Evolutionary conservation across 2,113 vertebrate genomes (phyloP).

Genomic region (Acrocephalus arundinaceus): DNA sequence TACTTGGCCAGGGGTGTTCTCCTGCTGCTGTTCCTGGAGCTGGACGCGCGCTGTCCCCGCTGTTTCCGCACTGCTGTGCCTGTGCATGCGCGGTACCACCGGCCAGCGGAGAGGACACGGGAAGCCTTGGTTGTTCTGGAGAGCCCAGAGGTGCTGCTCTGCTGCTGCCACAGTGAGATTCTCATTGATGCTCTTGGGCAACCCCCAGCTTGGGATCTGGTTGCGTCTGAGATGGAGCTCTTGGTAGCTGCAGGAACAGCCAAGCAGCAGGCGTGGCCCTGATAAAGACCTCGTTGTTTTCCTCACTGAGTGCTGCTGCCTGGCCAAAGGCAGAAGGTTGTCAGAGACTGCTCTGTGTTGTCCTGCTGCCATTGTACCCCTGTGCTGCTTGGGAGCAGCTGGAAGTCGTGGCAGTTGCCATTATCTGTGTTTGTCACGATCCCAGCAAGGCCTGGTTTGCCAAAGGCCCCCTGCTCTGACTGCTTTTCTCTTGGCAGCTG

Average conservation of each 20-base stretch:
- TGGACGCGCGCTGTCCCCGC: conserved; percentile 16
- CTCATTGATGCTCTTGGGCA: accelerated
- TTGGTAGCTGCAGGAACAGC: accelerated
- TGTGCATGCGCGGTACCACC: conserved; percentile 87
- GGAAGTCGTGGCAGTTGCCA: background rate
- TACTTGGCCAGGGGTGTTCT: conserved; percentile 76
- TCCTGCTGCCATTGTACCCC: background rate
- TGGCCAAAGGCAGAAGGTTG: background rate
- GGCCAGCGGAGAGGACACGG: conserved; percentile 59
- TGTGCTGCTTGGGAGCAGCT: background rate
- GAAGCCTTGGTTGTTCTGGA: conserved; percentile 61
- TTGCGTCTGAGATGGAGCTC: background rate
- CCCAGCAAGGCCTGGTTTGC: background rate
- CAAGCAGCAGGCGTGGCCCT: background rate
- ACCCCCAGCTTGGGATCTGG: background rate
- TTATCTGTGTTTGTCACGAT: accelerated
- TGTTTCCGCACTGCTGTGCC: conserved; percentile 76
- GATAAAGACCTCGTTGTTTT: background rate
- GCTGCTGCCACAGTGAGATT: conserved; percentile 73
- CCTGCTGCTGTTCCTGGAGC: conserved; percentile 75
- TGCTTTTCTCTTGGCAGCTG: background rate
- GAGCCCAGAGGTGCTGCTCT: conserved; percentile 78
- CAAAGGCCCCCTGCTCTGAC: background rate
- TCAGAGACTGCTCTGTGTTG: background rate
- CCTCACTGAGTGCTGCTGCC: background rate